Evolutionary conservation across 2,797 vertebrate genomes (phyloP), one percentile per base, ranked within the genome.

Genomic region (Urocyon cinereoargenteus): DNA sequence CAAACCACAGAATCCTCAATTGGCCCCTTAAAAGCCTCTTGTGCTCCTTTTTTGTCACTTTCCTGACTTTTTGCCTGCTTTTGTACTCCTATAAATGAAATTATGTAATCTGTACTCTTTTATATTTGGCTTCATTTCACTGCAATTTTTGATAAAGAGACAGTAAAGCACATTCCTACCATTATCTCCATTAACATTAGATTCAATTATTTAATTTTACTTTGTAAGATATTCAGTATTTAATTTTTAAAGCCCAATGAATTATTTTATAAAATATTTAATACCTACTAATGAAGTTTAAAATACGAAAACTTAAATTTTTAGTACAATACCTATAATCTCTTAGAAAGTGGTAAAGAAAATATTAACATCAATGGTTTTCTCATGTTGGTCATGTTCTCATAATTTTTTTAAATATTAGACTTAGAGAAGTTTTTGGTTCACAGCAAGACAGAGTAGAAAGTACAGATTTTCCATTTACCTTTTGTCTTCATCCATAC

Each of bases 171-270:
- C 72, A 89, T 93, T 79, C 87, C 31, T 4, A 78, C 49, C 57
- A 85, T 96, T 92, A 15, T 92, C 40, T 87, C 57, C 70, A 59
- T 86, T 86, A 86, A 95, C 14, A 7, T 64, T 91, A 73, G 77
- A 85, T 86, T 96, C 75, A 97, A 87, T 94, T 97, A 95, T 96
- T 96, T 94, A 96, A 89, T 94, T 96, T 95, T 90, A 93, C 84
- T 93, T 96, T 91, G 40, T 85, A 85, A 95, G 61, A 40, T 90
- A 94, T 82, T 87, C 40, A 87, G 53, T 77, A 93, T 87, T 98
- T 94, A 93, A 93, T 82, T 97, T 97, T 98, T 91, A 92, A 96
- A 93, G 31, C 64, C 19, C 36, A 90, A 22, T 64, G n/a, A 77
- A 92, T 89, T 87, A 86, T 86, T 94, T 97, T 84, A 94, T 92